Conservation (phyloP, 2,888 invertebrate genomes). For the Sphaerophoria taeniata region DNA sequence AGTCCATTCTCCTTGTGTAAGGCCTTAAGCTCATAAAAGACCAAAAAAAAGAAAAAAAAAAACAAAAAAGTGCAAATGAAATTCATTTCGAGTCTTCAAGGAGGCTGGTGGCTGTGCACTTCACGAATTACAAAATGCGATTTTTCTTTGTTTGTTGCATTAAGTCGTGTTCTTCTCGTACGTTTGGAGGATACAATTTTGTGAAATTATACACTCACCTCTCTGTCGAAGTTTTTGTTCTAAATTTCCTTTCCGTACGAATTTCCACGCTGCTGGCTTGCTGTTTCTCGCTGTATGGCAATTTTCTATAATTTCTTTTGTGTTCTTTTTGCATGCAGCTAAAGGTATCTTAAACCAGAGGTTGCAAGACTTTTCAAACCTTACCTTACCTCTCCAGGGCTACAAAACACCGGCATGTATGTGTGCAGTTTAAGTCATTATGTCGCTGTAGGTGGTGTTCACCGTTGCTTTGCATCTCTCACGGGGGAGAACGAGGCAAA, state of each 20-base stretch:
- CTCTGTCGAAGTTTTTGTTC: constrained; percentile 43
- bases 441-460: constrained; percentile 59
- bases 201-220: constrained; percentile 53
- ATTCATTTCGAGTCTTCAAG: constrained; percentile 23
- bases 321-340: constrained; percentile 9
- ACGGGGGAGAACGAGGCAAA: constrained; percentile 39
- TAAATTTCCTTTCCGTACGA: constrained; percentile 6
- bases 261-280: constrained; percentile 41
- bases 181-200: constrained; percentile 52
- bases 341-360: background rate
- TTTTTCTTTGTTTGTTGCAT: constrained; percentile 3
- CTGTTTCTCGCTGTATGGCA: constrained; percentile 44
- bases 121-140: constrained; percentile 49
- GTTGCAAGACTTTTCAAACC: background rate
- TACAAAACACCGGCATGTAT: background rate
- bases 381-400: background rate
- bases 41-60: constrained; percentile 33
- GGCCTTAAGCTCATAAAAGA: constrained; percentile 5
- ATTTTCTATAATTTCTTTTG: constrained; percentile 65
- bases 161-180: background rate
- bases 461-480: constrained; percentile 31
- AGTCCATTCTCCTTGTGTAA: background rate
- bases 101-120: constrained; percentile 31
- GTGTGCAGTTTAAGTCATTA: constrained; percentile 59
- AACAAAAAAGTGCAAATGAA: constrained; percentile 39